Evolutionary conservation across 2,888 invertebrate genomes (phyloP).

Genomic region (Phaonia tiefii): DNA sequence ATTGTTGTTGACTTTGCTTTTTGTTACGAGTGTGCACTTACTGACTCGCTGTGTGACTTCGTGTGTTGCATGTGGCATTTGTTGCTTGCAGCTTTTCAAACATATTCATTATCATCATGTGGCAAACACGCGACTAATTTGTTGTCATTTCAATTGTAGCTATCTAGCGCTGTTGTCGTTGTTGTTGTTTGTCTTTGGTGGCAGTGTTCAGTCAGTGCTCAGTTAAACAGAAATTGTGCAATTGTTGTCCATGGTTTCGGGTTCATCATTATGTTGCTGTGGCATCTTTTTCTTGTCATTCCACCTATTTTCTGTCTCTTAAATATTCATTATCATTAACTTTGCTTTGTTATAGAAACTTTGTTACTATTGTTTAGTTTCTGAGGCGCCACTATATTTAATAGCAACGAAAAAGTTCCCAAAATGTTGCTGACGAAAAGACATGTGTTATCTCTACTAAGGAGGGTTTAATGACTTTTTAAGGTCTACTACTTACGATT

Average conservation of each 20-base stretch:
- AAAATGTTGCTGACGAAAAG: background rate
- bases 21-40: background rate
- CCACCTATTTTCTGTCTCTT: constrained; percentile 27
- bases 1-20: too few relatives aligned
- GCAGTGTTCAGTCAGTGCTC: constrained; percentile 21
- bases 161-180: too few relatives aligned
- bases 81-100: background rate
- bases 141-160: constrained; percentile 63
- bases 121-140: constrained; percentile 67
- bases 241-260: constrained; percentile 42
- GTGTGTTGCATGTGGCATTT: background rate
- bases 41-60: background rate
- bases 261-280: constrained; percentile 18
- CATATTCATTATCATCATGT: constrained; percentile 64
- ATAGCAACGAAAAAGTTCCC: constrained; percentile 3
- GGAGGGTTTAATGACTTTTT: constrained; percentile 19
- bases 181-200: constrained; percentile 9
- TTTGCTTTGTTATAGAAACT: constrained; percentile 19
- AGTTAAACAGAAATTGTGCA: constrained; percentile 50
- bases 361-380: constrained; percentile 1
- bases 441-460: background rate
- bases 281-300: constrained; percentile 9
- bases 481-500: too few relatives aligned
- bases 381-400: constrained; percentile 36
- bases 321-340: constrained; percentile 39